phyloP scores from a whole-genome alignment of 2,113 vertebrate species.

The Takifugu bimaculatus region DNA sequence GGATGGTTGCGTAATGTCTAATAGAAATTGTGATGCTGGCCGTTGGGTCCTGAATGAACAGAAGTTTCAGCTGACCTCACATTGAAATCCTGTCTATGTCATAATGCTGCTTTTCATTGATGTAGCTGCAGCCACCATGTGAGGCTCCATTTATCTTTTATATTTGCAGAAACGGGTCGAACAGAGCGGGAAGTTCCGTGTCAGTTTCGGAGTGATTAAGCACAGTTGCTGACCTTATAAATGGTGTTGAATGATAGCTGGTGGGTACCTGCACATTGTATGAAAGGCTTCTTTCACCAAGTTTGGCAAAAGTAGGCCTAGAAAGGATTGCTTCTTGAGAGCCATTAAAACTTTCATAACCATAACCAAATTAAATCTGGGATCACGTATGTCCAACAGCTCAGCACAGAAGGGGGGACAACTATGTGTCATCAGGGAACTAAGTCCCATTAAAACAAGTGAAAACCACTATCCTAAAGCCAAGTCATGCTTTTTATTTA shows the following conservation, averaged over 20 bases:
- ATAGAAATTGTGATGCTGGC: neutral
- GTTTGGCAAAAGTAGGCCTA: too few relatives aligned
- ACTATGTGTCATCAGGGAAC: too few relatives aligned
- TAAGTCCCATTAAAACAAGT: too few relatives aligned
- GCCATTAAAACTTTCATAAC: too few relatives aligned
- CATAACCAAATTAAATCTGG: too few relatives aligned
- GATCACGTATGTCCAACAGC: too few relatives aligned
- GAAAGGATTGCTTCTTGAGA: too few relatives aligned
- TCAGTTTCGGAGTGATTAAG: neutral
- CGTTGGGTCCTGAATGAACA: neutral
- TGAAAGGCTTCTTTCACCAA: too few relatives aligned
- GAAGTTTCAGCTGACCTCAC: neutral
- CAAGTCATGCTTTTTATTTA: too few relatives aligned
- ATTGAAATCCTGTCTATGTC: neutral
- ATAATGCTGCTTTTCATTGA: neutral
- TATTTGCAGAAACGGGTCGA: neutral
- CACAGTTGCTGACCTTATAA: neutral
- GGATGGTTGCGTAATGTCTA: too few relatives aligned
- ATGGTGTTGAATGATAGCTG: conserved; percentile 3
- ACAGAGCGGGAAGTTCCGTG: neutral
- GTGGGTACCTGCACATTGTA: neutral
- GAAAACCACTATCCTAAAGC: too few relatives aligned
- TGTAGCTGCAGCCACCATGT: neutral
- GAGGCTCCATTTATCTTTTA: neutral
- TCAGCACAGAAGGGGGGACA: too few relatives aligned